Percentiles rank a stretch among this genome's conserved stretches.
Conservation (phyloP, 2,888 invertebrate species). For the Nomada hirtipes region DNA sequence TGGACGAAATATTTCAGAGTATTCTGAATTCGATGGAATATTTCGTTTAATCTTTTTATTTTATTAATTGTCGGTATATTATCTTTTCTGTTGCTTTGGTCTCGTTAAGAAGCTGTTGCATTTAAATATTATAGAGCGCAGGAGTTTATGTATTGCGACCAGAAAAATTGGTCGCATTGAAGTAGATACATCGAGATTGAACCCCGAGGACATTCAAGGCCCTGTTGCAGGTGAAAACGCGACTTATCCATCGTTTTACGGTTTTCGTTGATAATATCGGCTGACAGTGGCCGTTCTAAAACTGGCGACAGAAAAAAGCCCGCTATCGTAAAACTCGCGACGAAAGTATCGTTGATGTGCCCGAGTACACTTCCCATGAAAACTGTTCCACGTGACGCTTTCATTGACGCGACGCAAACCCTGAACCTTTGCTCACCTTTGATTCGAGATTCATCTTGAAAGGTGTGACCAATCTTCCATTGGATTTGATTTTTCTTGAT, state of each 20-base stretch:
- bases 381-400: constrained; percentile 2
- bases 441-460: background rate
- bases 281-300: background rate
- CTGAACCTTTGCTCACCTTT: background rate
- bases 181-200: no score
- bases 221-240: constrained; percentile 15
- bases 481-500: background rate
- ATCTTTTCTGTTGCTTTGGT: background rate
- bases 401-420: constrained; percentile 17
- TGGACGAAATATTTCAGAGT: no score
- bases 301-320: background rate
- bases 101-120: no score
- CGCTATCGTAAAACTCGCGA: constrained; percentile 16
- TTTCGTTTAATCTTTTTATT: no score
- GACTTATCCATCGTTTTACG: constrained; percentile 1
- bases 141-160: background rate
- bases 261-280: background rate
- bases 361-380: constrained; percentile 18
- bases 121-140: no score
- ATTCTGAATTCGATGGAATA: no score
- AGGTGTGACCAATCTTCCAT: background rate
- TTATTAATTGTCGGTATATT: background rate
- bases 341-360: constrained; percentile 8
- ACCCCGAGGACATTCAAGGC: no score
- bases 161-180: background rate